Evolutionary conservation across 2,797 vertebrate species (phyloP), one percentile per base, ranked within the genome.

Genomic region (Loris lydekkerianus): DNA sequence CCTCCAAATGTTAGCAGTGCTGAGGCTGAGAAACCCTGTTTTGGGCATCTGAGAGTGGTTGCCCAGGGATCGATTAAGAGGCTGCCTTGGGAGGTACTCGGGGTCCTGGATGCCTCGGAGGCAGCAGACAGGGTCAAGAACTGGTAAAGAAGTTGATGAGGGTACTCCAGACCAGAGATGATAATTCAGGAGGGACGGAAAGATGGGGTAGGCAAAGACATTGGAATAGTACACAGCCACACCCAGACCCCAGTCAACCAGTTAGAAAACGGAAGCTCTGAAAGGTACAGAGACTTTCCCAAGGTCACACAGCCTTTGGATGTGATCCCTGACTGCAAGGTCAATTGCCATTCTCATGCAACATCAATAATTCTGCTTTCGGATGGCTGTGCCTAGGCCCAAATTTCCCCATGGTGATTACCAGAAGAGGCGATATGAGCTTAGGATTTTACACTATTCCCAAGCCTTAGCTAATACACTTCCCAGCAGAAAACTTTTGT

Each of bases 401-500:
- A 56, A 72, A 91, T 72, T 89, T 81, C 96, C 95, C 67, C 56
- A 1, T 0, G 40, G 81, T 23, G 43, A 27, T 94, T 90, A 87
- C 91, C 77, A 87, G 94, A 91, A 75, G 4, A 58, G 77, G 63
- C 67, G 10, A 5, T 4, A 0, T 6, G 29, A 21, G 11, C 75
- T 78, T 53, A 63, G 70, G 56, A 37, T 76, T 89, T 87, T 29
- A 92, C 63, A 75, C 81, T 14, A 37, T 84, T 88, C 75, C 86
- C 67, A 56, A 78, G 53, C 69, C 77, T 65, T 63, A 46, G 17
- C 8, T 13, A 61, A 89, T n/a, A 10, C 9, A 58, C 29, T 94
- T 97, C 89, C 84, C 65, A 86, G 83, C 69, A 94, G 73, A 94
- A 72, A 61, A 75, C 17, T 1, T 56, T 49, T 82, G 82, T 93